A percentile compares a stretch with the other conserved stretches of the same genome.
These are phyloP conservation scores for Steinernema hermaphroditum DNA, from an alignment of 2,888 invertebrate species.

Conservation along the genomic window DNA sequence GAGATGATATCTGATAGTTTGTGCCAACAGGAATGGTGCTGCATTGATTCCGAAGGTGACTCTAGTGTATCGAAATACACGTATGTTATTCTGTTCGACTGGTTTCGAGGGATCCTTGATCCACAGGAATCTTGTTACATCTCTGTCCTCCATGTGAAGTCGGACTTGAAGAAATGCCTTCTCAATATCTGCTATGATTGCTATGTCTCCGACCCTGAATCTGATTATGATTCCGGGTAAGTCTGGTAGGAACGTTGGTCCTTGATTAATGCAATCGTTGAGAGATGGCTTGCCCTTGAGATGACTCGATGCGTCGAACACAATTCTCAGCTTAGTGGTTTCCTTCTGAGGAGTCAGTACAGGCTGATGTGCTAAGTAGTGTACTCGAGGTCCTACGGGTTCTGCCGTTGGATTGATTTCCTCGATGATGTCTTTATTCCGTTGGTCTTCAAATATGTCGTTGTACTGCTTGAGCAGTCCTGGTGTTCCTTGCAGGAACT, in stretches of 20 bases:
- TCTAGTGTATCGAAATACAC: slow-evolving; percentile 34
- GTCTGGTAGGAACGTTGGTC: slow-evolving; percentile 39
- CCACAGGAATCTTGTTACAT: slow-evolving; percentile 44
- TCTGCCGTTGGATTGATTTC: background rate
- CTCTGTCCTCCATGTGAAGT: slow-evolving; percentile 33
- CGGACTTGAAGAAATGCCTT: slow-evolving; percentile 36
- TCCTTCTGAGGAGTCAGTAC: background rate
- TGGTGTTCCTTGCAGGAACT: background rate
- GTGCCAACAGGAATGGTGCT: slow-evolving; percentile 35
- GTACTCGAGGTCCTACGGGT: background rate
- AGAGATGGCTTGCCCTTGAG: slow-evolving; percentile 14
- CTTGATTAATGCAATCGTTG: slow-evolving; percentile 41
- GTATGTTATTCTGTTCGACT: slow-evolving; percentile 29
- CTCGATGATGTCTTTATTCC: background rate
- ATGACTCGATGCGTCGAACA: slow-evolving; percentile 48
- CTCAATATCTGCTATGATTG: slow-evolving; percentile 38
- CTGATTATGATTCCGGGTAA: slow-evolving; percentile 36
- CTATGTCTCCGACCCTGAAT: slow-evolving; percentile 1
- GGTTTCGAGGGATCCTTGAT: slow-evolving; percentile 13
- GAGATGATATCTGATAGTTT: slow-evolving; percentile 1
- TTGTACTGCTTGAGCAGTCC: slow-evolving; percentile 3
- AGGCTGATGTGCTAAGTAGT: background rate
- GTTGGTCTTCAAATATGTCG: slow-evolving; percentile 10
- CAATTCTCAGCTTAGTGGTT: slow-evolving; percentile 50
- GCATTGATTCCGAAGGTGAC: slow-evolving; percentile 41